Conservation (phyloP, 2,888 invertebrate genomes). For the Pemphredon lugubris region DNA sequence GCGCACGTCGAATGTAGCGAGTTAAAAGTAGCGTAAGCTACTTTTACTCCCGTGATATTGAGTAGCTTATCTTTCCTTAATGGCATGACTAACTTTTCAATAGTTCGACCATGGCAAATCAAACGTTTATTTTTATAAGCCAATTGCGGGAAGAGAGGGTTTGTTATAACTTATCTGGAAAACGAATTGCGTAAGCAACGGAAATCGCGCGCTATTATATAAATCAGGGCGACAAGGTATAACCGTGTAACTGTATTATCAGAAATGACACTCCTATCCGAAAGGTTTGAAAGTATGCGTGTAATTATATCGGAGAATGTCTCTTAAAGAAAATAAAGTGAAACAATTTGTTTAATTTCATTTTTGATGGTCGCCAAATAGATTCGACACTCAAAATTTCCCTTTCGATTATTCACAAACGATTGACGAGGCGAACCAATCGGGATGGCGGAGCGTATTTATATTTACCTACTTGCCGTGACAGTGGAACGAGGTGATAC, state of each 20-base stretch:
- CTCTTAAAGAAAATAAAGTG: conserved; percentile 11
- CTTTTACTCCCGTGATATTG: conserved; percentile 35
- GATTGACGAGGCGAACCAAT: too few species aligned
- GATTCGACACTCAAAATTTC: too few species aligned
- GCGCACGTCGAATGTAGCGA: conserved; percentile 7
- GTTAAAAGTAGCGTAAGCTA: conserved; percentile 43
- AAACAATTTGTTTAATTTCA: background rate
- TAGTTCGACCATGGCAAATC: background rate
- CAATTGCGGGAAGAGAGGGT: conserved; percentile 11
- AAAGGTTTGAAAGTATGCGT: background rate
- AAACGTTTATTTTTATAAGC: conserved; percentile 5
- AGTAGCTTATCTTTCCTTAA: conserved; percentile 18
- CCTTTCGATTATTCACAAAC: too few species aligned
- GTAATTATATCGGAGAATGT: background rate
- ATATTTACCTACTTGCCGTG: too few species aligned
- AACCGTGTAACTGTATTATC: background rate
- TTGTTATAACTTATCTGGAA: conserved; percentile 11
- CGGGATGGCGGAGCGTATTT: too few species aligned
- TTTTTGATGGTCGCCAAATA: background rate
- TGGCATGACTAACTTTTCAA: conserved; percentile 9
- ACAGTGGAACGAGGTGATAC: too few species aligned
- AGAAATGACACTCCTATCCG: conserved; percentile 5
- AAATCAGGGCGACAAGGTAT: background rate
- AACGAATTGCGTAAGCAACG: conserved; percentile 12
- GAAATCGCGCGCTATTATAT: conserved; percentile 10